A percentile compares a stretch with the other conserved stretches of the same genome.
Conservation (phyloP, 2,888 invertebrate genomes). For the Eucera pruinosa region DNA sequence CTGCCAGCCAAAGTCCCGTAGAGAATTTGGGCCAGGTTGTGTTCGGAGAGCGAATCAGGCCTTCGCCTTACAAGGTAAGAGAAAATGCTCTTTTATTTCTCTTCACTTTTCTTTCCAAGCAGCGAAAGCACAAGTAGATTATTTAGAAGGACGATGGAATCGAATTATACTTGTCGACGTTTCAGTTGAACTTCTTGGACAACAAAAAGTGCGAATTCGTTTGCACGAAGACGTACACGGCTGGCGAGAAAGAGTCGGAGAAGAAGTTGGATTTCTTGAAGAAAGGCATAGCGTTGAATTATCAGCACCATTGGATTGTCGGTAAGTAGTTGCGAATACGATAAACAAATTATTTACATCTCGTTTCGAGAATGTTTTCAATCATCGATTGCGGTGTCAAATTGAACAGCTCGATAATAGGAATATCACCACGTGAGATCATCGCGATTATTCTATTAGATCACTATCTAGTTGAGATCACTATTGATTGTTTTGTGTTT, state of each 20-base stretch:
- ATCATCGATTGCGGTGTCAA: too few relatives aligned
- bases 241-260: constrained; percentile 87
- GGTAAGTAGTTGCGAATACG: constrained; percentile 80
- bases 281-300: constrained; percentile 97
- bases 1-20: constrained; percentile 92
- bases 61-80: constrained; percentile 94
- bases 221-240: constrained; percentile 90
- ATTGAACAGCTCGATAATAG: too few relatives aligned
- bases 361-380: too few relatives aligned
- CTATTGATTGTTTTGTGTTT: too few relatives aligned
- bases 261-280: constrained; percentile 92
- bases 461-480: too few relatives aligned
- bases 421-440: too few relatives aligned
- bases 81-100: background rate
- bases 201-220: constrained; percentile 87
- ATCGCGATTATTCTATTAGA: too few relatives aligned
- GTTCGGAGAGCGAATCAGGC: constrained; percentile 98
- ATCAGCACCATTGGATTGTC: constrained; percentile 99
- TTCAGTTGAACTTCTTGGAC: constrained; percentile 90
- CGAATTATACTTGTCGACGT: background rate
- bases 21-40: constrained; percentile 99
- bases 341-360: too few relatives aligned
- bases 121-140: too few relatives aligned
- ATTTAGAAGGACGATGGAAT: background rate
- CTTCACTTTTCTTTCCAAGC: background rate